Evolutionary conservation across 2,113 vertebrate genomes (phyloP).

Genomic region (Neodontobutis hainanensis): DNA sequence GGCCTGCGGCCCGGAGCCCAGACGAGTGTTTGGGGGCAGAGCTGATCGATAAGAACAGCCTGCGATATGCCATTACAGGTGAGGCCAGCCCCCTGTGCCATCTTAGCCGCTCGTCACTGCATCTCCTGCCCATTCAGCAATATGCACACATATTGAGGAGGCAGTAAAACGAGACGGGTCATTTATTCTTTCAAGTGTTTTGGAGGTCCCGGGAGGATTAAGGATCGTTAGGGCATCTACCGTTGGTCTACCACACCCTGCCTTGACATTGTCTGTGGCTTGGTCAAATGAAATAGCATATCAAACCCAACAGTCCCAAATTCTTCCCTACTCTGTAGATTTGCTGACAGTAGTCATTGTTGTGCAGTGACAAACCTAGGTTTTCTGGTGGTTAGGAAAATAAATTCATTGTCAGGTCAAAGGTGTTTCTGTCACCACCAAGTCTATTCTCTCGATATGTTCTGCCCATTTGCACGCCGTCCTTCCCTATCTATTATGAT

Average conservation of each 20-base stretch:
- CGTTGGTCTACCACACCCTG: constrained; percentile 59
- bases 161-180: constrained; percentile 62
- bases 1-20: constrained; percentile 60
- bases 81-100: constrained; percentile 65
- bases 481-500: constrained; percentile 33
- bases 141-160: constrained; percentile 52
- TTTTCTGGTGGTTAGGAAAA: constrained; percentile 14
- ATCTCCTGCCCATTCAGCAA: constrained; percentile 62
- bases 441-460: constrained; percentile 33
- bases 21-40: constrained; percentile 65
- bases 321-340: constrained; percentile 21
- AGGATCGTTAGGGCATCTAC: constrained; percentile 64
- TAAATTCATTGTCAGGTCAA: constrained; percentile 20
- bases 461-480: too few relatives aligned
- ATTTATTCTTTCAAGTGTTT: constrained; percentile 69
- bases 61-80: constrained; percentile 75
- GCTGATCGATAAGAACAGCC: constrained; percentile 64
- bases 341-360: constrained; percentile 5
- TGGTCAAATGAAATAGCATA: constrained; percentile 65
- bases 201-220: constrained; percentile 53
- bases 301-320: constrained; percentile 57
- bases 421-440: constrained; percentile 22
- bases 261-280: constrained; percentile 67
- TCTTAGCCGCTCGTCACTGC: constrained; percentile 48
- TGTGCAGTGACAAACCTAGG: neutral